These are phyloP conservation scores for Latrodectus elegans DNA, from an alignment of 2,888 invertebrate genomes.

Conservation along the genomic window DNA sequence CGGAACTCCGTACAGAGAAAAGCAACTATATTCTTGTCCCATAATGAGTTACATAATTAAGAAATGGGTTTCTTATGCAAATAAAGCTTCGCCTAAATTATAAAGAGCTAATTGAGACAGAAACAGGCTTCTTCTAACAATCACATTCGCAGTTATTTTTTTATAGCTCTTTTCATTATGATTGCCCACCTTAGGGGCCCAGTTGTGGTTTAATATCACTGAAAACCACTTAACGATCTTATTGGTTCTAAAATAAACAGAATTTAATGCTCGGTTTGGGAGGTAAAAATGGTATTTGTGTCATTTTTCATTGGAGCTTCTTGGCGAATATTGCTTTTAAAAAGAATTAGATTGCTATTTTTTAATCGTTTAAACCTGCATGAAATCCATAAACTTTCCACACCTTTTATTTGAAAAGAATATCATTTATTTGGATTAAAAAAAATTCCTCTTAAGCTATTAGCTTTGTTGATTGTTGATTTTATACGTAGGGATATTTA, in stretches of 20 bases:
- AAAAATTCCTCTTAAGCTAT: too few species aligned
- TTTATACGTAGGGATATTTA: too few species aligned
- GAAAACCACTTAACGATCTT: conserved; percentile 62
- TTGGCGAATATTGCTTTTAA: background rate
- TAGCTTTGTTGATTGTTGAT: too few species aligned
- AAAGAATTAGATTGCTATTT: conserved; percentile 23
- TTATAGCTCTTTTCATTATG: conserved; percentile 6
- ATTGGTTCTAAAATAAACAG: conserved; percentile 56
- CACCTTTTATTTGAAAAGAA: too few species aligned
- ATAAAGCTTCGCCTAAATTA: conserved; percentile 31
- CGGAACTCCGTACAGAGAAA: background rate
- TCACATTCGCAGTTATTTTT: conserved; percentile 37
- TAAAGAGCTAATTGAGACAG: conserved; percentile 30
- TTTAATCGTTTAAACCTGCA: background rate
- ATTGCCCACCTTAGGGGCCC: conserved; percentile 25
- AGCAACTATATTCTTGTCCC: background rate
- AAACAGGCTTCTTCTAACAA: conserved; percentile 20
- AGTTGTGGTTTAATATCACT: conserved; percentile 65
- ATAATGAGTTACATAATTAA: conserved; percentile 55
- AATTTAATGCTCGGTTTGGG: conserved; percentile 50
- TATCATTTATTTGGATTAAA: too few species aligned
- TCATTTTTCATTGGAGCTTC: conserved; percentile 24
- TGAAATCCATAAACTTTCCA: too few species aligned
- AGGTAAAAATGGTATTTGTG: conserved; percentile 19
- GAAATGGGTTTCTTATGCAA: conserved; percentile 63